phyloP scores from a whole-genome alignment of 1,140 invertebrate species.

The Lasaia peninsularis region DNA sequence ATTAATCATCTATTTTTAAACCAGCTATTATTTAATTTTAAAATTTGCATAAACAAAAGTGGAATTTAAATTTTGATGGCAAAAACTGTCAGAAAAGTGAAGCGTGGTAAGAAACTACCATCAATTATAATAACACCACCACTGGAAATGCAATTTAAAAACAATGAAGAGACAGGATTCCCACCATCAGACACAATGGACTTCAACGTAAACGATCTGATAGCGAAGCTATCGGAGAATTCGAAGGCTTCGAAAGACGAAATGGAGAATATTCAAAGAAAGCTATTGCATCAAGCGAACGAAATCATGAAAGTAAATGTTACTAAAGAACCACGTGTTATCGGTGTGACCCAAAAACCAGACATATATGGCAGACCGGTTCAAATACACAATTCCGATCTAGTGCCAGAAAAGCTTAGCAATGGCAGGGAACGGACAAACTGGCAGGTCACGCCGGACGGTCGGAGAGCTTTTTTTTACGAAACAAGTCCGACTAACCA shows the following conservation, averaged over 20 bases:
- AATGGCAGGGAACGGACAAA: neutral
- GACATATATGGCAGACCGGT: slow-evolving; percentile 7
- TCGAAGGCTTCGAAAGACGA: slow-evolving; percentile 59
- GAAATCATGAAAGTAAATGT: slow-evolving; percentile 35
- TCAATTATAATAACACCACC: slow-evolving; percentile 59
- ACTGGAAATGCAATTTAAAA: slow-evolving; percentile 57
- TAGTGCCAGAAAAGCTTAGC: neutral
- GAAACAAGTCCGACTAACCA: neutral
- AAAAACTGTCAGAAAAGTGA: slow-evolving; percentile 70
- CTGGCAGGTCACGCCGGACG: slow-evolving; percentile 8
- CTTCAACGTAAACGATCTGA: slow-evolving; percentile 63
- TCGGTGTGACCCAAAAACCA: slow-evolving; percentile 6
- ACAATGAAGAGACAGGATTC: slow-evolving; percentile 23
- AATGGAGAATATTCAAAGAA: slow-evolving; percentile 65
- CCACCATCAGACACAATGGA: slow-evolving; percentile 36
- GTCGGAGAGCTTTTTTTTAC: slow-evolving; percentile 4
- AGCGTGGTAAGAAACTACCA: slow-evolving; percentile 54
- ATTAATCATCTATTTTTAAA: neutral
- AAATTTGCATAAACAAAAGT: slow-evolving; percentile 19
- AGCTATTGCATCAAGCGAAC: slow-evolving; percentile 61
- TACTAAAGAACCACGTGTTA: slow-evolving; percentile 1
- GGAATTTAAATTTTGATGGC: slow-evolving; percentile 68
- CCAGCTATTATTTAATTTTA: neutral
- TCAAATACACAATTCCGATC: neutral
- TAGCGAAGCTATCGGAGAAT: slow-evolving; percentile 62